Evolutionary conservation across 2,797 vertebrate genomes (phyloP), one percentile per base, ranked within the genome.

Genomic region (Enteromius anoplus): DNA sequence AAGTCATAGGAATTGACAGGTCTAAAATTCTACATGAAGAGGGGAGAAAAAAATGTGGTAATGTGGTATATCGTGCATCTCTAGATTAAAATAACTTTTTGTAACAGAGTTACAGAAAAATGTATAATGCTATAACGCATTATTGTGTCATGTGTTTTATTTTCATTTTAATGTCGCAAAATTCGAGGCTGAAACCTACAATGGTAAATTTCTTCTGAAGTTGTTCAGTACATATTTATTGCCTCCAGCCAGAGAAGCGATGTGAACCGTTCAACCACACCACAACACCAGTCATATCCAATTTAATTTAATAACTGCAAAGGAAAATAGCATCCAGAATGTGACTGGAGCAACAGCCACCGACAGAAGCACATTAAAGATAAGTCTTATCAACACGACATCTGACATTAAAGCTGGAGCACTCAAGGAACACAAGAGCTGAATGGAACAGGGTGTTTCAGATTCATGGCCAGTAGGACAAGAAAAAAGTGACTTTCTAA

Each of bases 281-380:
- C 71, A 75, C 71, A 49, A 68, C 47, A 49, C n/a, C 47, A 75
- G 23, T 68, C n/a, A 68, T 68, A 75, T 75, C 72, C 45, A 47
- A 23, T 32, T 55, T 75, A 21, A 75, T 82, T 66, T 14, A 82
- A 66, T 75, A 40, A 75, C 40, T 2, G 19, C n/a, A 47, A 75
- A 65, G 29, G n/a, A 66, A 65, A 82, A 66, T 6, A 40, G 70
- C 47, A 75, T 82, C 69, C 60, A 51, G 14, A 26, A 26, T 65
- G 32, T 37, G 80, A 64, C 60, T 65, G 60, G 47, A 75, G 71
- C 60, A 62, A 42, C 42, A 73, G 58, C 8, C 9, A 23, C 40
- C 2, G 17, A 72, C 60, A 82, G 71, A 82, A 68, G 60, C 47
- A 55, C 80, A 53, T 42, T 51, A 19, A 45, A 66, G 71, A 82